A percentile compares a stretch with the other conserved stretches of the same genome.
These are phyloP conservation scores for Percina caprodes DNA, from an alignment of 2,113 vertebrate genomes.

Conservation along the genomic window DNA sequence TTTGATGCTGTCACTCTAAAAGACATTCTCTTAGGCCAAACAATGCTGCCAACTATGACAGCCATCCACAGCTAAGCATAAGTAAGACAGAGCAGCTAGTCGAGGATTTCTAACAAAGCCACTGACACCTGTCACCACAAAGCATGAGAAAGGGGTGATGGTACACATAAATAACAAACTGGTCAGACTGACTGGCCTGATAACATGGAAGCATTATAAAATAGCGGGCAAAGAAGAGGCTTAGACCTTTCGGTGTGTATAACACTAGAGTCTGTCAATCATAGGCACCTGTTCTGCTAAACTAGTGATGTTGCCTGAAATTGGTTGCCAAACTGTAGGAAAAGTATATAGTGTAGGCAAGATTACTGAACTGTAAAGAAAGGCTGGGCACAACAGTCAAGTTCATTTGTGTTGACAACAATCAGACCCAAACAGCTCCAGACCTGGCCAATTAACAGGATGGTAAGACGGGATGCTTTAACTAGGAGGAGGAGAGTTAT, in stretches of 20 bases:
- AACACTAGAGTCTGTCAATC: constrained; percentile 53
- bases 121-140: constrained; percentile 58
- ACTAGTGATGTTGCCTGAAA: constrained; percentile 28
- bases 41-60: constrained; percentile 48
- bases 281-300: constrained; percentile 16
- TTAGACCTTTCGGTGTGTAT: constrained; percentile 29
- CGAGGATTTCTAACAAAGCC: constrained; percentile 53
- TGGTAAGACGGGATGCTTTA: constrained; percentile 38
- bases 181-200: constrained; percentile 61
- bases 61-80: constrained; percentile 34
- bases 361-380: constrained; percentile 32
- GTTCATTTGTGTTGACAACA: constrained; percentile 62
- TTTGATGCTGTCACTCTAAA: constrained; percentile 15
- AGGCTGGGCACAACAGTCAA: constrained; percentile 1
- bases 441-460: constrained; percentile 53
- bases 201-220: constrained; percentile 44
- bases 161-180: constrained; percentile 67
- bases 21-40: constrained; percentile 28
- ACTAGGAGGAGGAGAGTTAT: neutral
- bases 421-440: constrained; percentile 43
- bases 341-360: constrained; percentile 5
- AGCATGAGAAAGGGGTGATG: constrained; percentile 44
- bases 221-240: constrained; percentile 33
- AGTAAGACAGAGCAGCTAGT: constrained; percentile 51
- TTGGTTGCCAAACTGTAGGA: constrained; percentile 22